phyloP scores from a whole-genome alignment of 2,888 invertebrate species.

The Folsomia candida region DNA sequence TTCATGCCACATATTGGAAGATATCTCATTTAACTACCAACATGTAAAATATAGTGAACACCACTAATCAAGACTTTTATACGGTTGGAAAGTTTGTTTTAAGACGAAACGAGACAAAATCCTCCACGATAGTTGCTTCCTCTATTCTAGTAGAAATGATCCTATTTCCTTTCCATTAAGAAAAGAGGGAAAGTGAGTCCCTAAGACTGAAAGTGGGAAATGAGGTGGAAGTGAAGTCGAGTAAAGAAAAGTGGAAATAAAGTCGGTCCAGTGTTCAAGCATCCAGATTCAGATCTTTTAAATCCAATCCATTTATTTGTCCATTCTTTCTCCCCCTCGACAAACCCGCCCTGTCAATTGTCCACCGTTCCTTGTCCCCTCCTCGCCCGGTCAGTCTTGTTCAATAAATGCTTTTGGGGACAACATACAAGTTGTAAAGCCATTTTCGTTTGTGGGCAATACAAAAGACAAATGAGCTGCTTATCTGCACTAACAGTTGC shows the following conservation, averaged over 20 bases:
- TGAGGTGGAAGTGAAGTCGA: neutral
- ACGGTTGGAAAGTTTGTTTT: too few relatives aligned
- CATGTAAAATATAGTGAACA: too few relatives aligned
- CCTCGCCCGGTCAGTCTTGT: too few relatives aligned
- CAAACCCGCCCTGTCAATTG: neutral
- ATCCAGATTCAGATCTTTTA: neutral
- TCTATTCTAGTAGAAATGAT: too few relatives aligned
- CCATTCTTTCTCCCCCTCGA: neutral
- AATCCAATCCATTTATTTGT: conserved; percentile 7
- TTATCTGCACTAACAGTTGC: neutral
- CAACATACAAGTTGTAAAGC: neutral
- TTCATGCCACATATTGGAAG: too few relatives aligned
- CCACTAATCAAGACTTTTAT: too few relatives aligned
- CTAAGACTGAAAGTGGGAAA: neutral
- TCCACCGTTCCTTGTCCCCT: neutral
- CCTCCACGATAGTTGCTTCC: too few relatives aligned
- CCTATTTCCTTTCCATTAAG: too few relatives aligned
- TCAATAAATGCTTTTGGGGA: too few relatives aligned
- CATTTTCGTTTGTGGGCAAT: neutral
- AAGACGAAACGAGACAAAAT: too few relatives aligned
- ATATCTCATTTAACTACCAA: too few relatives aligned
- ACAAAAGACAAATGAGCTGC: neutral
- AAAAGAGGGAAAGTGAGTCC: neutral
- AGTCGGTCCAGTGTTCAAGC: neutral
- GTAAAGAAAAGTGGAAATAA: conserved; percentile 1